phyloP scores from a whole-genome alignment of 2,113 vertebrate species.

The Proteles cristata region DNA sequence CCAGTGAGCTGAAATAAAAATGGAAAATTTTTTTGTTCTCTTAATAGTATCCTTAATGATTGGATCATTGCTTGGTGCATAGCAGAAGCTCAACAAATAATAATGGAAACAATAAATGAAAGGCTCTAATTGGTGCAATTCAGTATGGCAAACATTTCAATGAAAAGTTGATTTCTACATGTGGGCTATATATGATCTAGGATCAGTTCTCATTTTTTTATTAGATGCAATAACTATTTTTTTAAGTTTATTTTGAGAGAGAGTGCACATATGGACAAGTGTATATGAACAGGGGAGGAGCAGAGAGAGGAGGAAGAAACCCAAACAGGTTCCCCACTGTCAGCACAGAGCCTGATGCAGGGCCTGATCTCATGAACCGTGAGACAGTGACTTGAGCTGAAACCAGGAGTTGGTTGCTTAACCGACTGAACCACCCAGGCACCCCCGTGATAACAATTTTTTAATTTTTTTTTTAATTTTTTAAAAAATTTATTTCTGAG shows the following conservation, averaged over 20 bases:
- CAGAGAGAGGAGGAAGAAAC: no score
- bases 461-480: no score
- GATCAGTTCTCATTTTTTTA: neutral
- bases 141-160: neutral
- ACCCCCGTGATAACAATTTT: neutral
- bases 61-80: neutral
- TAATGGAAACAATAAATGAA: conserved; percentile 14
- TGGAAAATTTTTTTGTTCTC: neutral
- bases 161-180: neutral
- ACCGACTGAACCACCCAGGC: no score
- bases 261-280: no score
- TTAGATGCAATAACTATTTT: neutral
- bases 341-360: no score
- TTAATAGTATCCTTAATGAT: neutral
- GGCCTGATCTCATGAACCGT: no score
- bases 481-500: no score
- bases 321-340: no score
- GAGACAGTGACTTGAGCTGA: no score
- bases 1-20: neutral
- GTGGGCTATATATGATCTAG: neutral
- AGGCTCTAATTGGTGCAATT: neutral
- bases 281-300: no score
- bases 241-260: neutral
- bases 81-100: neutral
- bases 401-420: no score